Base-by-base conservation (phyloP, 2,888 invertebrate species). In the Ophion ventricosus region DNA sequence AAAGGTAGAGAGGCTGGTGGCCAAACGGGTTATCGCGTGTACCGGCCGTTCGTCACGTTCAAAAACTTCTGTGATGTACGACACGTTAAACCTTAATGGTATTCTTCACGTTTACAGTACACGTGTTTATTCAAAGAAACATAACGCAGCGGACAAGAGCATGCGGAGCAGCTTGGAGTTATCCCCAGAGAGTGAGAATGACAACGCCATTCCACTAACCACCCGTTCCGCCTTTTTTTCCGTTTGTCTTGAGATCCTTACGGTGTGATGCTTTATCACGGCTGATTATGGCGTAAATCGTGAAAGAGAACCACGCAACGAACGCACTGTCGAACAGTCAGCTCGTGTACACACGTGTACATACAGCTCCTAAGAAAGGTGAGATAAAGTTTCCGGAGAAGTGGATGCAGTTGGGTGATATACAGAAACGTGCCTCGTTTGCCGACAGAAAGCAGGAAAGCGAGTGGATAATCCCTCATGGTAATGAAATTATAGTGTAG, bases 251-350 rank as follows among this genome's bases (percentile, higher is more conserved):
- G 43, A 54, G 49, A 54, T 29, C 59, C 40, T 63, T 35, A 54
- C 20, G 20, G 17, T 25, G 67, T 43, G 10, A 23, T 26, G 80
- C 89, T 88, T 87, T 88, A 89, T 91, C 90, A 88, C 89, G 87
- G 88, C 87, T 91, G 91, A 91, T 91, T 91, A 91, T 91, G 88
- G 89, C 89, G 88, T 89, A 90, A 91, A 91, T 91, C 89, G 89
- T 91, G 90, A 90, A 91, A 90, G 90, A 90, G 90, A 88, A 88
- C 72, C 84, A 26, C 54, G 69, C 23, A 40, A 20, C n/a, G 35
- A 35, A 8, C 8, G 35, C n/a, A n/a, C 8, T 35, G 35, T 35
- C 35, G 35, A 35, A 35, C 0, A 35, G 35, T 8, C 35, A 35
- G 35, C 35, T 35, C 2, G 35, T 2, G 35, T 56, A 49, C 61